These are phyloP conservation scores for Plemyria rubiginata DNA, from an alignment of 2,888 invertebrate species.

Conservation along the genomic window DNA sequence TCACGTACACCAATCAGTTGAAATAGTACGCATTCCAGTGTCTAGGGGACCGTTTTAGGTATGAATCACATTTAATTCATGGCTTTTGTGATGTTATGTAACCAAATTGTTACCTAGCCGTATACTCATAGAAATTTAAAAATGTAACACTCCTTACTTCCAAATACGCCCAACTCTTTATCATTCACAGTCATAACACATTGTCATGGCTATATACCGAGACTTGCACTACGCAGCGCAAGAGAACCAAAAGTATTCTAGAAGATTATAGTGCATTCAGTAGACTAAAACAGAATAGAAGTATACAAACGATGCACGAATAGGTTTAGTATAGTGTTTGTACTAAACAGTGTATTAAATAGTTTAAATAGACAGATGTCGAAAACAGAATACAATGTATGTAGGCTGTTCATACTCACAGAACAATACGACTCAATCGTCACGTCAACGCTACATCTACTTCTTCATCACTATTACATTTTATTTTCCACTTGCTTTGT, in stretches of 20 bases:
- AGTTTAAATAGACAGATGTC: conserved; percentile 38
- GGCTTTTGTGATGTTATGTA: background rate
- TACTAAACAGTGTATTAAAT: conserved; percentile 44
- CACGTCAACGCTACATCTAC: conserved; percentile 57
- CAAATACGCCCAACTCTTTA: conserved; percentile 40
- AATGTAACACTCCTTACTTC: conserved; percentile 31
- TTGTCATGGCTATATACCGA: conserved; percentile 56
- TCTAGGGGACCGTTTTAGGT: too few relatives aligned
- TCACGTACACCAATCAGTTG: too few relatives aligned
- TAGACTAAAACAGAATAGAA: conserved; percentile 54
- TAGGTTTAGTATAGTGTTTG: conserved; percentile 51
- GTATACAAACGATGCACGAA: conserved; percentile 64
- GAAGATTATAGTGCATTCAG: conserved; percentile 62
- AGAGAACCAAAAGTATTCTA: conserved; percentile 34
- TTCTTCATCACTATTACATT: conserved; percentile 72
- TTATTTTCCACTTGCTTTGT: conserved; percentile 81
- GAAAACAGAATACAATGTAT: conserved; percentile 36
- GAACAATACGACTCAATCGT: conserved; percentile 41
- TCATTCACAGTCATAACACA: conserved; percentile 51
- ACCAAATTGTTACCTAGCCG: background rate
- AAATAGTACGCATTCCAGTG: too few relatives aligned
- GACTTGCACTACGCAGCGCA: conserved; percentile 53
- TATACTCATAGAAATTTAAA: background rate
- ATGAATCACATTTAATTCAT: background rate
- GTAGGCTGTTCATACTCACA: conserved; percentile 55